Percentiles rank a stretch among this genome's conserved stretches.
Conservation (phyloP, 2,888 invertebrate genomes). For the Notodonta ziczac region DNA sequence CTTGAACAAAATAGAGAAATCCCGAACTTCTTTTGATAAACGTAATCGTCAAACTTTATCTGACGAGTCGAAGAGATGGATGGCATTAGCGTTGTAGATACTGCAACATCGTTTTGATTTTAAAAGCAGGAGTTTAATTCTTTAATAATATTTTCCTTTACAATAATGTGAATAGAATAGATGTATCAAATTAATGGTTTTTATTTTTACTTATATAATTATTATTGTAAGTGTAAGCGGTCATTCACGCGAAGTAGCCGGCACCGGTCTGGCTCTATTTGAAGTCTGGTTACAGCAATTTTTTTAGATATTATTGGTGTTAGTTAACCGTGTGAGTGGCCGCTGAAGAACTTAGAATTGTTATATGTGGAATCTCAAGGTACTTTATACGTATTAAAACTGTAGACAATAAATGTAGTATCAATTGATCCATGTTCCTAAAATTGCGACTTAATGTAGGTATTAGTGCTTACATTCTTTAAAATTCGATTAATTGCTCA, state of each 20-base stretch:
- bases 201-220: background rate
- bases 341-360: background rate
- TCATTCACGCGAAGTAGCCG: background rate
- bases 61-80: background rate
- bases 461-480: background rate
- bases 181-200: background rate
- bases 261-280: too few species aligned
- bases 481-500: conserved; percentile 6
- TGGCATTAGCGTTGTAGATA: background rate
- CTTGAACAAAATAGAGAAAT: background rate
- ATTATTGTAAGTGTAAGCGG: background rate
- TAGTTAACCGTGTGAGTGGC: too few species aligned
- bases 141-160: background rate
- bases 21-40: background rate
- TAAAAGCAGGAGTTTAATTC: background rate
- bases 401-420: background rate
- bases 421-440: background rate
- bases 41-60: background rate
- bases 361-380: conserved; percentile 32
- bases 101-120: background rate
- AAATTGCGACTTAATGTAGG: too few species aligned
- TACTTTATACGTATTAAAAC: background rate
- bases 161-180: background rate
- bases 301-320: too few species aligned
- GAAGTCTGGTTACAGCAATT: too few species aligned